Base-by-base conservation (phyloP, 2,888 invertebrate species). In the Amphipyra berbera region DNA sequence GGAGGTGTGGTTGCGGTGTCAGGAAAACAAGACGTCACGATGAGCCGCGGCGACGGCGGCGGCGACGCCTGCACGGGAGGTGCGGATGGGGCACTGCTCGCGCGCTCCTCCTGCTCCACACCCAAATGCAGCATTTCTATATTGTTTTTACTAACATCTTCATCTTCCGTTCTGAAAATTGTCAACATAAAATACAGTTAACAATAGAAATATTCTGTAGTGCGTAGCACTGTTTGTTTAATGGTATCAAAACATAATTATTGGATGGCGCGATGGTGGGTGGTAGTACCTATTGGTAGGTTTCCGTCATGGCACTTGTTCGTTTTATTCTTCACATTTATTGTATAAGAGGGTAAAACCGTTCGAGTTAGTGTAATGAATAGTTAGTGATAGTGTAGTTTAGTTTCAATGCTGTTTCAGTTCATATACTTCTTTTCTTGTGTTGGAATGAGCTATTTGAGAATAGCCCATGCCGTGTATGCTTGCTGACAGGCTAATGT, bases 71-170 rank as follows among this genome's bases (percentile, higher is more conserved):
- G 44, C 48, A 41, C 8, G 15, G 46, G 41, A 10, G 47, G 41
- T 2, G 87, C 86, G 9, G 87, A 89, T 0, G 90, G 90, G 0
- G 92, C 92, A 62, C 92, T 92, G 64, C 86, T 82, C 9, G 91
- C 87, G 0, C 93, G 85, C 61, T 82, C 68, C 44, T 88, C 88
- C 54, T 69, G 83, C 52, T 89, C 91, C 52, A 86, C 85, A 13
- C 82, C 82, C 53, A 88, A 82, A 64, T 81, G 90, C 42, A 78
- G 88, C 83, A 70, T 90, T 87, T 78, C 95, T 42, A 80, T 78
- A 78, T 66, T 63, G 49, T 76, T 90, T 87, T 86, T 90, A 84
- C 42, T 90, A 81, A 78, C 80, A 78, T 82, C 89, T 76, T 81
- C 82, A 12, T 79, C 79, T 57, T 75, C 82, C 54, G 63, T 63